Base-by-base conservation (phyloP, 35 echinoderm and acorn worm species). In the Lytechinus variegatus region DNA sequence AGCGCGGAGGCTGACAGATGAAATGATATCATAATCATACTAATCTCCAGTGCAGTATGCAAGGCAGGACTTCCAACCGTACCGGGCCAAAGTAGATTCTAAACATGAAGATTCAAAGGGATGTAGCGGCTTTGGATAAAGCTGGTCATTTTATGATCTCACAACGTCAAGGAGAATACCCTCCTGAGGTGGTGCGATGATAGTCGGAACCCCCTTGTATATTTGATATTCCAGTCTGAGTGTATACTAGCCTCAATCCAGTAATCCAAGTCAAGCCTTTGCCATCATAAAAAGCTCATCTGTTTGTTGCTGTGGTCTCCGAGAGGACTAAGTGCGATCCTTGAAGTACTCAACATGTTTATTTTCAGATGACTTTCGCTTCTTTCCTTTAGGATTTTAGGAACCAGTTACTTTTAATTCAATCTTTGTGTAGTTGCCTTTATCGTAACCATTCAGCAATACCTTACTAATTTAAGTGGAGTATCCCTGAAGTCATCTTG, bases 301-400 rank as follows among this genome's bases (percentile, higher is more conserved):
- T 90, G 88, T 90, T 90, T 90, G 88, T 90, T 90, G 28, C 88
- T 90, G 28, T 90, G 88, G 88, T 52, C 88, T 90, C 88, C 88
- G n/a, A 54, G 29, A 28, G 29, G 88, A 90, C 88, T 90, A 90
- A 52, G 88, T 44, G 88, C 33, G 66, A 79, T 79, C 66, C 66
- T 79, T 79, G 66, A 24, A 16, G 19, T 79, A 79, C 66, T 79
- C 66, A 79, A 79, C 66, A 16, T 90, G 88, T 90, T 90, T 90
- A 54, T 90, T 90, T 90, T 90, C n/a, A 90, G 11, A 19, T 90
- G 88, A 24, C 66, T 79, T 79, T 79, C 66, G n/a, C 16, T 79
- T 24, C 66, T 79, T 79, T 79, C 66, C 66, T 79, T 79, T 79
- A 79, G 66, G 88, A 90, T 44, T 44, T 44, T 33, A 33, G 29